Conservation (phyloP, 2,797 vertebrate species). For the Phataginus tricuspis region DNA sequence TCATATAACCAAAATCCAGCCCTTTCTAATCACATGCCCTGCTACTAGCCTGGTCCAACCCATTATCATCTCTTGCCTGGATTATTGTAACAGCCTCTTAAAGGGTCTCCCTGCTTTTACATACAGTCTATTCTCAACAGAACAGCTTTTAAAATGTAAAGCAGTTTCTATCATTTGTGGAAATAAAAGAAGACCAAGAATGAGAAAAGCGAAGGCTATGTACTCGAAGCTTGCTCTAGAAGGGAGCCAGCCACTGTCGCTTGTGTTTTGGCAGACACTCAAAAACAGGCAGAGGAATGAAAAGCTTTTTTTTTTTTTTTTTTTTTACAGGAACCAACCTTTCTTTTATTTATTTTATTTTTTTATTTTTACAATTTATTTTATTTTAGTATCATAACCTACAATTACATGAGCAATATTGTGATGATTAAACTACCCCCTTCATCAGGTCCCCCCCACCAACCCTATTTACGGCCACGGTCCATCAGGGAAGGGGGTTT, state of each 20-base stretch:
- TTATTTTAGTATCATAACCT: too few relatives aligned
- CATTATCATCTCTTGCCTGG: not conserved
- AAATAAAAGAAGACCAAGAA: not conserved
- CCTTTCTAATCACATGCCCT: not conserved
- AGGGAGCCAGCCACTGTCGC: not conserved
- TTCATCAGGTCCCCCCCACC: too few relatives aligned
- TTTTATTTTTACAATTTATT: too few relatives aligned
- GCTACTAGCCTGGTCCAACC: not conserved
- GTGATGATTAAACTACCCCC: too few relatives aligned
- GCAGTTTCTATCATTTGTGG: not conserved
- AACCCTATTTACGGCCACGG: too few relatives aligned
- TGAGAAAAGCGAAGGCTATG: not conserved
- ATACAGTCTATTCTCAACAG: not conserved
- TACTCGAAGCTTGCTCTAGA: not conserved
- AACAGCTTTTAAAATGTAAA: not conserved
- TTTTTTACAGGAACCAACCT: too few relatives aligned
- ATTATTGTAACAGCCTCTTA: not conserved
- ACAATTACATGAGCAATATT: too few relatives aligned
- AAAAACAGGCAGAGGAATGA: not conserved
- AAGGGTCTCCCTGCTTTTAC: not conserved
- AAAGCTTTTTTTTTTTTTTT: not conserved
- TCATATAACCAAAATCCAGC: not conserved
- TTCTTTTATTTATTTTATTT: too few relatives aligned
- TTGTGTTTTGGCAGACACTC: not conserved
- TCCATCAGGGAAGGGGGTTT: too few relatives aligned